Evolutionary conservation across 2,797 vertebrate genomes (phyloP).

Genomic region (Microchirus variegatus): DNA sequence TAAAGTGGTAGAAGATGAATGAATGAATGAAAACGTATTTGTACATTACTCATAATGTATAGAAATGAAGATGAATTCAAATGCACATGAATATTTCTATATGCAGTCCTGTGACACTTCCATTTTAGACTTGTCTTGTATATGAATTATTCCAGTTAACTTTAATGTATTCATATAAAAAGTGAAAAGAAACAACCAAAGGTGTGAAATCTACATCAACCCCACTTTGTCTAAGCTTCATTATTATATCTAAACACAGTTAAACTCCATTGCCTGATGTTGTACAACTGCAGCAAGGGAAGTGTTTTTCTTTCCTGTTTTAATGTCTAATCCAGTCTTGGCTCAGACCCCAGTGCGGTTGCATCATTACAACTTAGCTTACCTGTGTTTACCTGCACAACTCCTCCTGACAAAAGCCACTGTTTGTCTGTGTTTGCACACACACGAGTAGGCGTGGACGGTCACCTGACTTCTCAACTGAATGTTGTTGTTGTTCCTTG

Average conservation of each 20-base stretch:
- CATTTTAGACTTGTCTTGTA: not conserved
- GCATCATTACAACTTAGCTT: slow-evolving; percentile 30
- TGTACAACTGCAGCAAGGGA: not conserved
- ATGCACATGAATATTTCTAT: not conserved
- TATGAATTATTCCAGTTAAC: not conserved
- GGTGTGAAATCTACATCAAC: not conserved
- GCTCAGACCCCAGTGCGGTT: slow-evolving; percentile 8
- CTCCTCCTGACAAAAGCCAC: not conserved
- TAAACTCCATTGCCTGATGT: not conserved
- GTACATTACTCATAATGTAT: too few species aligned
- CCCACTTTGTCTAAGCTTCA: not conserved
- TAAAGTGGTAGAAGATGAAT: too few species aligned
- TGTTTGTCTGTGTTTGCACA: slow-evolving; percentile 24
- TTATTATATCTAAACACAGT: not conserved
- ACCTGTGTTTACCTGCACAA: slow-evolving; percentile 9
- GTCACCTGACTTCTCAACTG: slow-evolving; percentile 1
- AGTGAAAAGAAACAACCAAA: not conserved
- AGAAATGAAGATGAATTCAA: too few species aligned
- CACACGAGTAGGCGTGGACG: slow-evolving; percentile 3
- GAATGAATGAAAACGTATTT: too few species aligned
- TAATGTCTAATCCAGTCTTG: not conserved
- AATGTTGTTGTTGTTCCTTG: not conserved
- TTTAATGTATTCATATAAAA: not conserved
- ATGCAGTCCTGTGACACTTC: not conserved
- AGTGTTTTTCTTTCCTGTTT: not conserved